Evolutionary conservation across 2,113 vertebrate species (phyloP).

Genomic region (Bambusicola thoracicus): DNA sequence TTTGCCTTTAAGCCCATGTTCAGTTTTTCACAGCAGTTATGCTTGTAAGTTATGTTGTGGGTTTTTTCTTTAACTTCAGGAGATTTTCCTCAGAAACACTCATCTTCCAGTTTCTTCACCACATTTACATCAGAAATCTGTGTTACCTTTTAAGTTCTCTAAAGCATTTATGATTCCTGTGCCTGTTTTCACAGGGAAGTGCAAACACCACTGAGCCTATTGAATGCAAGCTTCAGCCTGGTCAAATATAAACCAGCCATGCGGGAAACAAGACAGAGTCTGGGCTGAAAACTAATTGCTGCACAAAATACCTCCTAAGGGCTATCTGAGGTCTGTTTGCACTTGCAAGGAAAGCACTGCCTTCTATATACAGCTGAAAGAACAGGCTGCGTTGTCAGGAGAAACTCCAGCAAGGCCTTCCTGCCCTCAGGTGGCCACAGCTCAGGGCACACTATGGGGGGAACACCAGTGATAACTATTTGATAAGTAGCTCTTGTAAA

Average conservation of each 20-base stretch:
- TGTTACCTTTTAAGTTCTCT: neutral
- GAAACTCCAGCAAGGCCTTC: neutral
- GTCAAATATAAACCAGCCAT: neutral
- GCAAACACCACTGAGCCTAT: neutral
- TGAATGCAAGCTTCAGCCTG: neutral
- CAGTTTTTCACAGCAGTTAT: neutral
- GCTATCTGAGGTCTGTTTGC: neutral
- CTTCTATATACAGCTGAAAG: neutral
- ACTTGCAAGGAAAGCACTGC: neutral
- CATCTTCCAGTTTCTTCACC: neutral
- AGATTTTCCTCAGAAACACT: neutral
- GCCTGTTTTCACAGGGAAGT: neutral
- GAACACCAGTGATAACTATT: neutral
- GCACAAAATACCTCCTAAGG: neutral
- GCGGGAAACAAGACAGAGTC: neutral
- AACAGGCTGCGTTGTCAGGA: neutral
- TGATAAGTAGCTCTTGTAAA: neutral
- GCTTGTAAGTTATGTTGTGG: neutral
- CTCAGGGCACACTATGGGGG: no score
- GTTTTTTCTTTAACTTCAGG: neutral
- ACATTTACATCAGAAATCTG: neutral
- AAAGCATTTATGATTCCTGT: neutral
- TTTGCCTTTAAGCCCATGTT: neutral
- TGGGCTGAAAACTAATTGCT: neutral
- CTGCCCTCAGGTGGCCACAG: neutral